A percentile compares a stretch with the other conserved stretches of the same genome.
These are phyloP conservation scores for Peromyscus leucopus DNA, from an alignment of 2,113 vertebrate species.

Conservation along the genomic window DNA sequence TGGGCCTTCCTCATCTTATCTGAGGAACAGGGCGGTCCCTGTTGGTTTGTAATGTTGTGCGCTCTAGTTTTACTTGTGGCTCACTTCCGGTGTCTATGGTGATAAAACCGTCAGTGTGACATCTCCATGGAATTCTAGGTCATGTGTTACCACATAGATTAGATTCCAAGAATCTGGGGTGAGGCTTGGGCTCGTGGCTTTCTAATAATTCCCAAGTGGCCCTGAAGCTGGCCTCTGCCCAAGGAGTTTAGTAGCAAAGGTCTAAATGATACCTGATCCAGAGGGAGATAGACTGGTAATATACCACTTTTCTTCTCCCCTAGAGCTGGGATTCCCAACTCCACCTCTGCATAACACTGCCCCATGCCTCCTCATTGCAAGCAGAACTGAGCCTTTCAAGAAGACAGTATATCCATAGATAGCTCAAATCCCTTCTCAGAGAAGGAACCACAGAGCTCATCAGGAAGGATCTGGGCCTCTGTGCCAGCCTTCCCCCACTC, in stretches of 20 bases:
- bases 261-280: background rate
- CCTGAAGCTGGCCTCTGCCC: background rate
- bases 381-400: background rate
- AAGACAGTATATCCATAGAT: background rate
- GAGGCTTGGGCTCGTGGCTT: background rate
- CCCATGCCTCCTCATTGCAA: background rate
- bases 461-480: conserved; percentile 60
- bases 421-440: conserved; percentile 58
- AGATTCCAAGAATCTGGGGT: background rate
- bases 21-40: background rate
- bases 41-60: background rate
- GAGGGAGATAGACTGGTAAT: background rate
- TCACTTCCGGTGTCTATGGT: background rate
- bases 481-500: conserved; percentile 52
- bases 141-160: background rate
- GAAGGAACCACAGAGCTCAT: conserved; percentile 70
- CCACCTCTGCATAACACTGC: background rate
- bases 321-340: background rate
- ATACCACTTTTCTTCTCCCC: background rate
- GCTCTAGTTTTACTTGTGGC: background rate
- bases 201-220: background rate
- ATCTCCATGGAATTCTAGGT: background rate
- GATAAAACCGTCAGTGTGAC: background rate
- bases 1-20: background rate
- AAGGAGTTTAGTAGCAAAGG: background rate